Base-by-base conservation (phyloP, 2,888 invertebrate species). In the Caenorhabditis angaria region DNA sequence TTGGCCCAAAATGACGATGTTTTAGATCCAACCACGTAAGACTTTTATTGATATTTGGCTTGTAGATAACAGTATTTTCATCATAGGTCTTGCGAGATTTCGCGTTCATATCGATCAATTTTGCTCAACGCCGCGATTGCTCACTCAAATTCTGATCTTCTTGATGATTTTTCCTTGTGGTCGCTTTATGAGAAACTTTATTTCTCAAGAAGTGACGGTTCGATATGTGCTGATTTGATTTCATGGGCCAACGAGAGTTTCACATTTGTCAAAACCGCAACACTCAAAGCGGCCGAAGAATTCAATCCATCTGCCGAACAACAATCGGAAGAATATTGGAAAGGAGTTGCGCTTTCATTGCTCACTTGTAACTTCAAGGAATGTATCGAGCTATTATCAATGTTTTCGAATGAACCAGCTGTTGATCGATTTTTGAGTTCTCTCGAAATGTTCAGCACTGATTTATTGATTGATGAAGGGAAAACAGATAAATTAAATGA, bases 211-310 rank as follows among this genome's bases (percentile, higher is more conserved):
- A 72, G 76, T 41, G 76, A 79, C 59, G 65, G 65, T 22, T 68
- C 76, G n/a, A 70, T 79, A 20, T 62, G 65, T 18, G 48, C 63
- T 0, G 79, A 79, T 62, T 48, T 79, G 24, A 70, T 79, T 14
- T 63, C 66, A 0, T 79, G 79, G 79, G 76, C 79, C 12, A 65
- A 60, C 12, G 65, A 77, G 50, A 68, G 65, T 48, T 79, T 76
- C 60, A 55, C 53, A 1, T 76, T 74, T 56, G 61, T 63, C 14
- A 68, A 71, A 51, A 29, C 50, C 0, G 27, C 32, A n/a, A 64
- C 65, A 10, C 61, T 68, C 3, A 35, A 29, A 18, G 67, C 74
- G 2, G 68, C 63, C 0, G 73, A 76, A 0, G 28, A 28, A 8
- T 20, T 56, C 22, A 41, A 63, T 4, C 47, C 41, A 4, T 28